Evolutionary conservation across 2,113 vertebrate genomes (phyloP).

Genomic region (Lota lota): DNA sequence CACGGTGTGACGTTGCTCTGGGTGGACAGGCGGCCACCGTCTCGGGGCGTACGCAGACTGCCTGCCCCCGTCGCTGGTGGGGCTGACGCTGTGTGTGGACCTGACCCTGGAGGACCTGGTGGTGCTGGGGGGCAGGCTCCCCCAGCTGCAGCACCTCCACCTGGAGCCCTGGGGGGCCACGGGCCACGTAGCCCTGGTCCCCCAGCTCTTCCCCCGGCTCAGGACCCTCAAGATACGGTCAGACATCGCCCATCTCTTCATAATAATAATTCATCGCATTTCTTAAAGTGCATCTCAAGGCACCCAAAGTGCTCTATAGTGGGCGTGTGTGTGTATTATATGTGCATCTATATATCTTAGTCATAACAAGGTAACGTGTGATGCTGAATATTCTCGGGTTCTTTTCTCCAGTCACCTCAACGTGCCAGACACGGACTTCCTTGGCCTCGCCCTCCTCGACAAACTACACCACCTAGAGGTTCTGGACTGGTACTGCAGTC

Average conservation of each 20-base stretch:
- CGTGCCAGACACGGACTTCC: conserved; percentile 36
- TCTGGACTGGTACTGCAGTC: conserved; percentile 39
- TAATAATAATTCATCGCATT: background rate
- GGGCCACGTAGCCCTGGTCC: conserved; percentile 33
- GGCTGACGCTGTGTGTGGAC: conserved; percentile 48
- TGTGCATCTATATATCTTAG: background rate
- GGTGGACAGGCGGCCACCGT: conserved; percentile 48
- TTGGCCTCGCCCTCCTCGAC: conserved; percentile 30
- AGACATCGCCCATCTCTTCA: background rate
- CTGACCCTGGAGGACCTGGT: conserved; percentile 43
- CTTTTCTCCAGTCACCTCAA: conserved; percentile 35
- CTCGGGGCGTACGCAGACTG: conserved; percentile 31
- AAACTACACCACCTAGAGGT: conserved; percentile 32
- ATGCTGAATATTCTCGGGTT: background rate
- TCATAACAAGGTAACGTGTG: background rate
- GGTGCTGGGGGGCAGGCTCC: conserved; percentile 16
- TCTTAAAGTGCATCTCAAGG: no score
- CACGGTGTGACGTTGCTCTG: background rate
- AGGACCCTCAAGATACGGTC: conserved; percentile 42
- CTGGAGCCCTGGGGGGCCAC: conserved; percentile 54
- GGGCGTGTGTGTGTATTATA: no score
- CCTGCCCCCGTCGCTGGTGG: conserved; percentile 39
- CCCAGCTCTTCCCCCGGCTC: conserved; percentile 49
- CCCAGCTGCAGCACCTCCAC: conserved; percentile 45
- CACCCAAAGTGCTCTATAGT: no score